phyloP scores from a whole-genome alignment of 1,140 invertebrate genomes.

The Apocrypta bakeri region DNA sequence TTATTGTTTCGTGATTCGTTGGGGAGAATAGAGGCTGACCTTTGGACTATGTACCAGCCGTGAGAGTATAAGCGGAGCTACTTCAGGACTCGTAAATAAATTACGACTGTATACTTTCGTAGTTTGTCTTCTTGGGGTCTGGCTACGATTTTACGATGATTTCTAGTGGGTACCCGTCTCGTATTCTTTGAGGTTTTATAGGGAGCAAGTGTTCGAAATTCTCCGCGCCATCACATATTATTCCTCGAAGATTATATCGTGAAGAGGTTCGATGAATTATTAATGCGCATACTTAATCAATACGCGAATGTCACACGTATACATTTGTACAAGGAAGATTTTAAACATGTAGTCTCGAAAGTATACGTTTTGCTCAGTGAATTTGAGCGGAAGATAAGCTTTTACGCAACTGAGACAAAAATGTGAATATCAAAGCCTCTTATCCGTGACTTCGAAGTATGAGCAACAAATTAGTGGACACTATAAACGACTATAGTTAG shows the following conservation, averaged over 20 bases:
- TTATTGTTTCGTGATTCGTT: slow-evolving; percentile 73
- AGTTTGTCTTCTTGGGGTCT: slow-evolving; percentile 19
- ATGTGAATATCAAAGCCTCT: slow-evolving; percentile 3
- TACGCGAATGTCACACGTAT: background rate
- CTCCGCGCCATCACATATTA: background rate
- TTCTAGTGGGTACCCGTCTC: background rate
- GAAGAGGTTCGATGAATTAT: background rate
- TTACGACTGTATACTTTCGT: slow-evolving; percentile 56
- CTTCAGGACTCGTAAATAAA: slow-evolving; percentile 64
- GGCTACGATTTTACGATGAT: background rate
- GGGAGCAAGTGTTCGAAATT: background rate
- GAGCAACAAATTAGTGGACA: slow-evolving; percentile 19
- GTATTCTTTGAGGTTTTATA: background rate
- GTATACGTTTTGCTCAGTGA: too few relatives aligned
- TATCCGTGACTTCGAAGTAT: background rate
- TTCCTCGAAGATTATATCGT: background rate
- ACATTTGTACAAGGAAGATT: background rate
- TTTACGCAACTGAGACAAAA: background rate
- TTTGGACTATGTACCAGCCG: background rate
- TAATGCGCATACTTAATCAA: too few relatives aligned
- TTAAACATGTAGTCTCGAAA: too few relatives aligned
- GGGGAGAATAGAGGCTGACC: slow-evolving; percentile 53
- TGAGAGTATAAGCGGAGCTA: slow-evolving; percentile 13
- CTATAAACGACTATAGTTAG: background rate
- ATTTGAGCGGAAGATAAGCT: too few relatives aligned